These are phyloP conservation scores for Macaria notata DNA, from an alignment of 2,888 invertebrate species.

Conservation along the genomic window DNA sequence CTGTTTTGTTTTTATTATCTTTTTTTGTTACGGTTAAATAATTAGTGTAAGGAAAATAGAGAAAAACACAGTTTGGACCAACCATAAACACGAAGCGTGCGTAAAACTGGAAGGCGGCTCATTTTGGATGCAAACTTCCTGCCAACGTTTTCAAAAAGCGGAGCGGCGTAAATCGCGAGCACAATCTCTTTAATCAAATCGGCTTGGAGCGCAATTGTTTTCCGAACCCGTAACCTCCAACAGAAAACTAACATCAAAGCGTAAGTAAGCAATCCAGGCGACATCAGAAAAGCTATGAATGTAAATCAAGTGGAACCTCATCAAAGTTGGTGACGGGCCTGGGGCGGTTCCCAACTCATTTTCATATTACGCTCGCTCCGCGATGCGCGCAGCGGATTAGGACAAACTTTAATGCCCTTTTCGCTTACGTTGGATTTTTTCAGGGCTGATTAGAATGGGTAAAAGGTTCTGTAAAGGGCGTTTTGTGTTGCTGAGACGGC, in stretches of 20 bases:
- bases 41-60: not conserved
- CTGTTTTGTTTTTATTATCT: constrained; percentile 8
- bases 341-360: constrained; percentile 67
- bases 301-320: constrained; percentile 69
- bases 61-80: too few relatives aligned
- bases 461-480: constrained; percentile 12
- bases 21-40: not conserved
- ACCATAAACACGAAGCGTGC: too few relatives aligned
- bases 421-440: constrained; percentile 32
- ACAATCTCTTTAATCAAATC: constrained; percentile 26
- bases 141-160: constrained; percentile 3
- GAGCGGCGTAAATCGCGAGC: constrained; percentile 10
- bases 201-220: constrained; percentile 20
- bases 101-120: too few relatives aligned
- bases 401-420: constrained; percentile 45
- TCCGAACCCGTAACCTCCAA: constrained; percentile 27
- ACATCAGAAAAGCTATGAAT: constrained; percentile 72
- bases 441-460: constrained; percentile 26
- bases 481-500: not conserved
- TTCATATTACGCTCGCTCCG: constrained; percentile 55
- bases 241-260: constrained; percentile 52
- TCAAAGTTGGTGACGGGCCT: constrained; percentile 65
- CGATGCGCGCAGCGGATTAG: constrained; percentile 41
- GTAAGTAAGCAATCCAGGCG: constrained; percentile 57
- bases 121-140: too few relatives aligned